Evolutionary conservation across 2,888 invertebrate genomes (phyloP).

Genomic region (Selenia dentaria): DNA sequence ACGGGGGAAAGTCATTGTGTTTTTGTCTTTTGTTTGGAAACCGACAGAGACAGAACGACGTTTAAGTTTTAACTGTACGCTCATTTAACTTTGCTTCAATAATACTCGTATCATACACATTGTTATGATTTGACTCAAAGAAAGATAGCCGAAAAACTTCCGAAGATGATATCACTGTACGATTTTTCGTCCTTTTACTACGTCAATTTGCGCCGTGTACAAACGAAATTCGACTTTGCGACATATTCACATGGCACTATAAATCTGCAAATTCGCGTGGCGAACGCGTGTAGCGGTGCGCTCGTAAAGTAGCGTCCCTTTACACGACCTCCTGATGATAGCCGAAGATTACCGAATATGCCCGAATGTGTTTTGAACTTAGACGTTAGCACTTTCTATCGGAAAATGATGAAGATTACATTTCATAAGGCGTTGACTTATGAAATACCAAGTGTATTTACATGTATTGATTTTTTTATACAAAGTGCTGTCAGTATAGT

Average conservation of each 20-base stretch:
- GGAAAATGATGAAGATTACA: conserved; percentile 16
- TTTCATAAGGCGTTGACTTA: conserved; percentile 10
- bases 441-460: too few relatives aligned
- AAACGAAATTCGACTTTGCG: conserved; percentile 43
- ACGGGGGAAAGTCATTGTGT: too few relatives aligned
- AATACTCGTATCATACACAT: too few relatives aligned
- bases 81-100: too few relatives aligned
- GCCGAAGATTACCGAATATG: conserved; percentile 60
- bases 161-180: conserved; percentile 65
- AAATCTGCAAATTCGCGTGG: conserved; percentile 29
- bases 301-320: conserved; percentile 68
- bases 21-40: too few relatives aligned
- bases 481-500: too few relatives aligned
- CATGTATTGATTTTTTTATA: too few relatives aligned
- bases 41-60: too few relatives aligned
- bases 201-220: conserved; percentile 22
- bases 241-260: conserved; percentile 21
- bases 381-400: conserved; percentile 33
- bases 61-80: too few relatives aligned
- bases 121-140: conserved; percentile 64
- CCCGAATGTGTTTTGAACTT: conserved; percentile 48
- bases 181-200: conserved; percentile 47
- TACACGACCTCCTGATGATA: conserved; percentile 57
- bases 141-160: conserved; percentile 68
- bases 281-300: conserved; percentile 50